phyloP scores from a whole-genome alignment of 2,113 vertebrate genomes.

The Pterocles gutturalis region DNA sequence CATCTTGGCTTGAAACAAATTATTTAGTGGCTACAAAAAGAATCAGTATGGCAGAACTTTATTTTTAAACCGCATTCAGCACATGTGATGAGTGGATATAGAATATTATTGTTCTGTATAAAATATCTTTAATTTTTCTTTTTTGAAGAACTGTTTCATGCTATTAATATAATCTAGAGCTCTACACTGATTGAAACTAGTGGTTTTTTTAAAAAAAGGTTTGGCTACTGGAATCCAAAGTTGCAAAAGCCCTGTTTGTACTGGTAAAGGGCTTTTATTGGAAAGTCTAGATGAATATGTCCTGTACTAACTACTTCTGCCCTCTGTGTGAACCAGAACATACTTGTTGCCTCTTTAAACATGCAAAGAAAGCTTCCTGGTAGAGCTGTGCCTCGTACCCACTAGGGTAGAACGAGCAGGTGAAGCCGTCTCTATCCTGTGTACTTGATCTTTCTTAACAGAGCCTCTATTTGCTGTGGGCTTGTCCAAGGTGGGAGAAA shows the following conservation, averaged over 20 bases:
- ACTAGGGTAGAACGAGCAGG: accelerated
- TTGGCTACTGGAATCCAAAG: neutral
- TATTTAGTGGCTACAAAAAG: neutral
- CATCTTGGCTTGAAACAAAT: neutral
- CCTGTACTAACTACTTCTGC: neutral
- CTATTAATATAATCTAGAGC: neutral
- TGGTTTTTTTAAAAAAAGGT: neutral
- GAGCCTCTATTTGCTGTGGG: accelerated
- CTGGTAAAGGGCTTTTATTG: neutral
- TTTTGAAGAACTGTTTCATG: neutral
- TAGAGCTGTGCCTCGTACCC: neutral
- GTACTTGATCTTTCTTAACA: neutral
- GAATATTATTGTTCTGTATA: neutral
- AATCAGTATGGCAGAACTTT: neutral
- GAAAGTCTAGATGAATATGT: neutral
- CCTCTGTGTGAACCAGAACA: neutral
- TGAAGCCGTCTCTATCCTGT: neutral
- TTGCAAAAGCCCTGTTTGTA: neutral
- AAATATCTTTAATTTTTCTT: neutral
- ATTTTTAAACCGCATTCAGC: neutral
- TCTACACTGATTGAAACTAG: neutral
- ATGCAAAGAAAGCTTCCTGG: neutral
- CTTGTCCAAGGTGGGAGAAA: neutral
- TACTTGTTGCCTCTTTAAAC: neutral
- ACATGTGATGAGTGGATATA: neutral